A percentile compares a stretch with the other conserved stretches of the same genome.
Evolutionary conservation across 1,140 invertebrate species (phyloP).

Genomic region (Bradysia coprophila): DNA sequence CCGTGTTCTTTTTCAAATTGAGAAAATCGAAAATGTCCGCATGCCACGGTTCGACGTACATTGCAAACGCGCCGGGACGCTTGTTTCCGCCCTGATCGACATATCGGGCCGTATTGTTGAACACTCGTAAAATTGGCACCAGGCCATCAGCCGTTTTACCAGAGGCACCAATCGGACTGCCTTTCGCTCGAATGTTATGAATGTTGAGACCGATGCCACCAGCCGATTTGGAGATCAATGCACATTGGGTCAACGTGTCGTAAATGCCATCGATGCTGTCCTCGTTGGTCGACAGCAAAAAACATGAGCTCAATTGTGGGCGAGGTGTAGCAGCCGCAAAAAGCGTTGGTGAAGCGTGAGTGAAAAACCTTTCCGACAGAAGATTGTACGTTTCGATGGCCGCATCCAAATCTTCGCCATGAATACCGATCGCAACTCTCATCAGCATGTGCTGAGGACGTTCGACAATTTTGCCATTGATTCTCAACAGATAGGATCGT

Average conservation of each 20-base stretch:
- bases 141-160: conserved; percentile 50
- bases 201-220: conserved; percentile 46
- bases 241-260: conserved; percentile 75
- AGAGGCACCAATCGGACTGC: conserved; percentile 46
- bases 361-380: conserved; percentile 56
- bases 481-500: conserved; percentile 83
- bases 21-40: conserved; percentile 50
- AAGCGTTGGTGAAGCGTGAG: conserved; percentile 64
- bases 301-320: conserved; percentile 53
- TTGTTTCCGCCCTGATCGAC: conserved; percentile 62
- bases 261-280: conserved; percentile 65
- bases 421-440: conserved; percentile 88
- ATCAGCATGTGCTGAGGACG: conserved; percentile 95
- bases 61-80: conserved; percentile 52
- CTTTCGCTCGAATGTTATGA: conserved; percentile 44
- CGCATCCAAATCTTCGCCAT: conserved; percentile 71
- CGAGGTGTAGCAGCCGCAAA: conserved; percentile 52
- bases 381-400: conserved; percentile 63
- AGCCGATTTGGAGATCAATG: conserved; percentile 48
- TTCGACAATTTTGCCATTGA: conserved; percentile 80
- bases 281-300: conserved; percentile 44
- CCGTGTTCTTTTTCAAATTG: conserved; percentile 44
- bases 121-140: conserved; percentile 51
- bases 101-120: conserved; percentile 49
- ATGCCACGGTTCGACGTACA: conserved; percentile 63